Conservation (phyloP, 1,140 invertebrate genomes). For the Trachymyrmex cornetzi region DNA sequence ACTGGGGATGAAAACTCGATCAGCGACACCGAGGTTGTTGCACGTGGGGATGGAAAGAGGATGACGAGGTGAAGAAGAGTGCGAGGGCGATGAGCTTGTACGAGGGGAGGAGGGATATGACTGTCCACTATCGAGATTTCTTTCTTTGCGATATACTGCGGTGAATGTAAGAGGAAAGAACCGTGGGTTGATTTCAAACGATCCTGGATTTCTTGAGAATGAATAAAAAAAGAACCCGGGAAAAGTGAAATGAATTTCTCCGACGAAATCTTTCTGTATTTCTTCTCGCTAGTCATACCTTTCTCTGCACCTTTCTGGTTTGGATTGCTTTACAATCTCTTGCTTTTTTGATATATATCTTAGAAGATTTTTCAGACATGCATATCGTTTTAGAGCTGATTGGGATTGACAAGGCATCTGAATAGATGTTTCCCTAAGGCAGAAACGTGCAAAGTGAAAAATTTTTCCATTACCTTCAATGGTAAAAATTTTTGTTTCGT, state of each 20-base stretch:
- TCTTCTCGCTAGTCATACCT: neutral
- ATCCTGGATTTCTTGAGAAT: slow-evolving; percentile 74
- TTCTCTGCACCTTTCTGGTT: slow-evolving; percentile 19
- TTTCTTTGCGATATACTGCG: slow-evolving; percentile 65
- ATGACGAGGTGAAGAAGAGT: neutral
- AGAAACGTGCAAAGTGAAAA: too few relatives aligned
- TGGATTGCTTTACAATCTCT: neutral
- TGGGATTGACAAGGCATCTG: neutral
- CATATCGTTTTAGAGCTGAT: neutral
- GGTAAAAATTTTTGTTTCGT: too few relatives aligned
- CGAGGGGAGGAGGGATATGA: neutral
- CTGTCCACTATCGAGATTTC: slow-evolving; percentile 75
- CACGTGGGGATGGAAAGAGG: slow-evolving; percentile 28
- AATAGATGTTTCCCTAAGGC: too few relatives aligned
- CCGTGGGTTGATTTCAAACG: slow-evolving; percentile 79
- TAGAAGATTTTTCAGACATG: neutral
- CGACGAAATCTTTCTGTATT: slow-evolving; percentile 31
- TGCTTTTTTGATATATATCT: neutral
- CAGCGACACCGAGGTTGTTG: slow-evolving; percentile 66
- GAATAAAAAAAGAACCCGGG: slow-evolving; percentile 71
- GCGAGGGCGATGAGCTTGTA: slow-evolving; percentile 23
- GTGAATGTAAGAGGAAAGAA: slow-evolving; percentile 37
- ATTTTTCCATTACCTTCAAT: too few relatives aligned
- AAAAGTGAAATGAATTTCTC: slow-evolving; percentile 79
- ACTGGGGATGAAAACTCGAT: slow-evolving; percentile 78